These are phyloP conservation scores for Musca domestica DNA, from an alignment of 1,140 invertebrate species.

Conservation along the genomic window DNA sequence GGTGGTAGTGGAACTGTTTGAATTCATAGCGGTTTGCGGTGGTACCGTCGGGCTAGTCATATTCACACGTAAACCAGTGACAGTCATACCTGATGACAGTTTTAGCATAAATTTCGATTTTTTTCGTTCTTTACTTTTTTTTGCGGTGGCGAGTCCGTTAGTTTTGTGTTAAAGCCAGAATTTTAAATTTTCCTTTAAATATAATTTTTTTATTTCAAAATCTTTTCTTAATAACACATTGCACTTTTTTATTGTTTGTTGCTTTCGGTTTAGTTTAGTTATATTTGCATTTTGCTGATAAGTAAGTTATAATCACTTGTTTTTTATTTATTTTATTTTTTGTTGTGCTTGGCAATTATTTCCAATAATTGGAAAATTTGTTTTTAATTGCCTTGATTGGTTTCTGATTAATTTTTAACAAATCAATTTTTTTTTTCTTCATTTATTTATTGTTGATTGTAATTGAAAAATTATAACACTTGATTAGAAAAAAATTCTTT, in stretches of 20 bases:
- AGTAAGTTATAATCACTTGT: too few relatives aligned
- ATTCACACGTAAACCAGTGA: conserved; percentile 52
- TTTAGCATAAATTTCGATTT: conserved; percentile 31
- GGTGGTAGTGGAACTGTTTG: conserved; percentile 35
- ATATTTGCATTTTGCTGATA: too few relatives aligned
- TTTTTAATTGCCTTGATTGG: conserved; percentile 19
- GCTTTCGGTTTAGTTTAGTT: background rate
- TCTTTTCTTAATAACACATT: conserved; percentile 9
- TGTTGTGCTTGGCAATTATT: background rate
- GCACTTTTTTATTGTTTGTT: background rate
- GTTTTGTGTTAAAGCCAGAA: background rate
- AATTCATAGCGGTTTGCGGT: conserved; percentile 33
- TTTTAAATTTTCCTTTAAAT: background rate
- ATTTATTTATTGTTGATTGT: background rate
- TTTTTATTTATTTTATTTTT: too few relatives aligned
- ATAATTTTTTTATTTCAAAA: background rate
- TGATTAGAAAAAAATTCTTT: conserved; percentile 9
- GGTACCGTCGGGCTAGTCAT: conserved; percentile 56
- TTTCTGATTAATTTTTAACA: conserved; percentile 13
- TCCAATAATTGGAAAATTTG: conserved; percentile 18
- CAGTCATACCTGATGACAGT: conserved; percentile 47
- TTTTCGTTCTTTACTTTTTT: background rate
- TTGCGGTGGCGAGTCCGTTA: background rate
- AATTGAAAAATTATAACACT: conserved; percentile 5
- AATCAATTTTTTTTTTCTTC: conserved; percentile 2